Evolutionary conservation across 2,888 invertebrate species (phyloP).

Genomic region (Podotricha telesiphe): DNA sequence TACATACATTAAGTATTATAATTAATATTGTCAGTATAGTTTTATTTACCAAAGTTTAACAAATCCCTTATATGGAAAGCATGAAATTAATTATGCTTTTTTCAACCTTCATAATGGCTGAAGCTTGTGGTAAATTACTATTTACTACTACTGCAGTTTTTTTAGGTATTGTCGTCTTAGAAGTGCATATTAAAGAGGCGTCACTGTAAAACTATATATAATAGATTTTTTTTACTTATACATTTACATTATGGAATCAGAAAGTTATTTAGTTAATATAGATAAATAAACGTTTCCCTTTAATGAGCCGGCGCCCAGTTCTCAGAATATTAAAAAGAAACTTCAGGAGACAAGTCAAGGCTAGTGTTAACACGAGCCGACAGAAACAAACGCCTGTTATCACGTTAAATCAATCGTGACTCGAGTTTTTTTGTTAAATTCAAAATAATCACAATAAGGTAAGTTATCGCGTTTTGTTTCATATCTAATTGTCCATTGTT

Average conservation of each 20-base stretch:
- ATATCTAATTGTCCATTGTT: slow-evolving; percentile 44
- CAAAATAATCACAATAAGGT: slow-evolving; percentile 43
- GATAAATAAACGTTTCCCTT: neutral
- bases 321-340: slow-evolving; percentile 31
- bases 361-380: slow-evolving; percentile 52
- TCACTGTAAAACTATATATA: no score
- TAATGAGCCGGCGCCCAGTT: slow-evolving; percentile 14
- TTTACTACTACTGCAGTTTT: slow-evolving; percentile 71
- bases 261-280: neutral
- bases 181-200: no score
- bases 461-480: slow-evolving; percentile 40
- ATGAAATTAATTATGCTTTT: neutral
- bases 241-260: neutral
- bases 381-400: slow-evolving; percentile 47
- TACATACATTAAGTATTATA: no score
- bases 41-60: neutral
- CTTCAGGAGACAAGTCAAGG: slow-evolving; percentile 57
- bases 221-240: neutral
- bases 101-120: slow-evolving; percentile 66
- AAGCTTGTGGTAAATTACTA: slow-evolving; percentile 70
- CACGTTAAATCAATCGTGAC: slow-evolving; percentile 55
- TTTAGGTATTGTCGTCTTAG: no score
- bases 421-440: slow-evolving; percentile 48
- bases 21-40: neutral
- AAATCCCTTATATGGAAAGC: neutral